phyloP scores from a whole-genome alignment of 2,888 invertebrate genomes.

The Choristoneura rosaceana region DNA sequence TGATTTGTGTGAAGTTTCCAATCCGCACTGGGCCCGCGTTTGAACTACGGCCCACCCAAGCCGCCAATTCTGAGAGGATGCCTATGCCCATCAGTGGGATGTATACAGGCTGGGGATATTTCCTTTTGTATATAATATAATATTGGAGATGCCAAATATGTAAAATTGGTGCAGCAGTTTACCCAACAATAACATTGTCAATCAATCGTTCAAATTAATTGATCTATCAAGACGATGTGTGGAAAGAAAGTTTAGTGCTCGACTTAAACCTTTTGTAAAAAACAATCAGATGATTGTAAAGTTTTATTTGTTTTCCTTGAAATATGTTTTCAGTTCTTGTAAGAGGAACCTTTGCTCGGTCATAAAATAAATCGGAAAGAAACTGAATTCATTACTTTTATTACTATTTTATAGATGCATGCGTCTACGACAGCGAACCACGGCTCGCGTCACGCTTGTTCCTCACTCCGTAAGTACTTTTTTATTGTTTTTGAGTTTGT shows the following conservation, averaged over 20 bases:
- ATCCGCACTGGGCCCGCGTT: too few species aligned
- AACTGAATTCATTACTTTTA: conserved; percentile 40
- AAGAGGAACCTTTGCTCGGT: conserved; percentile 27
- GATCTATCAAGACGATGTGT: neutral
- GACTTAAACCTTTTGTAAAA: neutral
- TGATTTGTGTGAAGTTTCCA: too few species aligned
- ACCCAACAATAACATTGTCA: neutral
- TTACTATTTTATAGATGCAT: conserved; percentile 34
- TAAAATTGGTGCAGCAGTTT: too few species aligned
- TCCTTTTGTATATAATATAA: too few species aligned
- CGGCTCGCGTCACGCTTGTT: conserved; percentile 25
- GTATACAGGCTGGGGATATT: too few species aligned
- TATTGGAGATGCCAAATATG: too few species aligned
- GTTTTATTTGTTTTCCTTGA: conserved; percentile 35
- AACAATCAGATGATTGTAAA: conserved; percentile 13
- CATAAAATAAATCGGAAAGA: conserved; percentile 33
- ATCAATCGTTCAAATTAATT: neutral
- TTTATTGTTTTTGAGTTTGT: conserved; percentile 35
- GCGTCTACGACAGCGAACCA: conserved; percentile 12
- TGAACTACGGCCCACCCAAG: too few species aligned
- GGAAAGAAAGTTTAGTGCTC: conserved; percentile 4
- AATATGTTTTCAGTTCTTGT: conserved; percentile 38
- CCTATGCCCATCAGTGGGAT: too few species aligned
- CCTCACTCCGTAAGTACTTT: conserved; percentile 24
- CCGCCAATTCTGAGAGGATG: too few species aligned